Percentiles rank a stretch among this genome's conserved stretches.
Evolutionary conservation across 2,888 invertebrate genomes (phyloP).

Genomic region (Liodrosophila aerea): DNA sequence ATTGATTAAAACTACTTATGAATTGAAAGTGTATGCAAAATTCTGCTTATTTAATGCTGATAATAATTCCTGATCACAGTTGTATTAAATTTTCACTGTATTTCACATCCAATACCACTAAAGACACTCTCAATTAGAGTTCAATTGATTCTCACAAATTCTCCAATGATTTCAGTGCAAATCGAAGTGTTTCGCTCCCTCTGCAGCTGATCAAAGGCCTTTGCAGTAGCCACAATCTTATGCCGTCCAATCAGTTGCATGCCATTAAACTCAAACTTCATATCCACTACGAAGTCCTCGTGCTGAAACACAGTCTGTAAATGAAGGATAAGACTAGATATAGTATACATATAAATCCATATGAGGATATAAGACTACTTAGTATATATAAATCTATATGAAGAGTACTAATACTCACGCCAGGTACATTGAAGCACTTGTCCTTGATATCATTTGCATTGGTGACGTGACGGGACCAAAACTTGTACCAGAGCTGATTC

Average conservation of each 20-base stretch:
- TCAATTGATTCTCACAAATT: not conserved
- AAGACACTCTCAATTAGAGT: no score
- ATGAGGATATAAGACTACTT: no score
- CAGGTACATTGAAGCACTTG: constrained; percentile 26
- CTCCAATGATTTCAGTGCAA: not conserved
- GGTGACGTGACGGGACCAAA: constrained; percentile 18
- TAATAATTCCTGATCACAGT: no score
- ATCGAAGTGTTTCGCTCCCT: not conserved
- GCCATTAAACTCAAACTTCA: not conserved
- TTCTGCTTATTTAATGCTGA: no score
- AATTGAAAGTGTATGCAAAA: no score
- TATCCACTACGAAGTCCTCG: not conserved
- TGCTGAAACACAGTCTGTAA: not conserved
- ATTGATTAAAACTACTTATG: no score
- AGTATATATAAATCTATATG: no score
- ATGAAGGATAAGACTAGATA: no score
- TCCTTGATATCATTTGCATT: constrained; percentile 14
- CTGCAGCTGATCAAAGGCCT: not conserved
- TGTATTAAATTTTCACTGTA: no score
- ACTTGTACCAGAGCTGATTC: constrained; percentile 21
- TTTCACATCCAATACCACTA: no score
- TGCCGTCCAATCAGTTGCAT: not conserved
- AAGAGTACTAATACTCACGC: constrained; percentile 30
- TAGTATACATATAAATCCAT: no score
- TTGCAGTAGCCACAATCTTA: not conserved